A percentile compares a stretch with the other conserved stretches of the same genome.
phyloP scores from a whole-genome alignment of 2,888 invertebrate species.

The Amiota communis region DNA sequence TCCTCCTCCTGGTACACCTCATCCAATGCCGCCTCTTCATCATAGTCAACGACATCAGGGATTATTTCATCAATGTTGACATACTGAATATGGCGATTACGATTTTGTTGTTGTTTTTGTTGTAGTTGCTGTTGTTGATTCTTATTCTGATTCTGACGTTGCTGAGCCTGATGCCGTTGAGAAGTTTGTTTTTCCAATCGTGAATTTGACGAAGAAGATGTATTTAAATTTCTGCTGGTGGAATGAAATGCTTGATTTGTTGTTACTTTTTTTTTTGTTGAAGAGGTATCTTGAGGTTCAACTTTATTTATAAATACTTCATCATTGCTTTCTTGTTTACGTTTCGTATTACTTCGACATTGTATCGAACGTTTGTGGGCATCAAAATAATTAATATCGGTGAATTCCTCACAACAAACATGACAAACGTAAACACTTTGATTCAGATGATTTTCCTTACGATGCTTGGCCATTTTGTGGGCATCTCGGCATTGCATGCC shows the following conservation, averaged over 20 bases:
- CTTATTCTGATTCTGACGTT: too few species aligned
- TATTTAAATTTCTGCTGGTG: too few species aligned
- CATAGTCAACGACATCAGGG: slow-evolving; percentile 39
- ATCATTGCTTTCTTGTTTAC: slow-evolving; percentile 46
- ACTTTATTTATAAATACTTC: not conserved
- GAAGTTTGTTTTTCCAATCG: too few species aligned
- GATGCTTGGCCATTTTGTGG: slow-evolving; percentile 68
- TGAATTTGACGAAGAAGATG: too few species aligned
- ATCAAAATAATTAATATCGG: slow-evolving; percentile 68
- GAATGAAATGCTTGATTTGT: not conserved
- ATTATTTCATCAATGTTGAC: too few species aligned
- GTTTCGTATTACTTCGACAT: slow-evolving; percentile 66
- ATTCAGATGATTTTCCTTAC: slow-evolving; percentile 65
- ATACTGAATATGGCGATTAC: too few species aligned
- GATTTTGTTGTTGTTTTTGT: not conserved
- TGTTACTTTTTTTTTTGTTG: not conserved
- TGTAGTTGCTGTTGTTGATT: slow-evolving; percentile 31
- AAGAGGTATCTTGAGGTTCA: not conserved
- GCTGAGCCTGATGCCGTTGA: too few species aligned
- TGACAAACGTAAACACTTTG: slow-evolving; percentile 62
- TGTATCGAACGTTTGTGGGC: slow-evolving; percentile 69
- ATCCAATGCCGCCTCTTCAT: slow-evolving; percentile 26
- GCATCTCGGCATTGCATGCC: slow-evolving; percentile 69
- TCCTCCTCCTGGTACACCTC: slow-evolving; percentile 11
- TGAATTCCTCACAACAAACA: slow-evolving; percentile 67